A percentile compares a stretch with the other conserved stretches of the same genome.
These are phyloP conservation scores for Clarias gariepinus DNA, from an alignment of 2,113 vertebrate genomes.

Conservation along the genomic window DNA sequence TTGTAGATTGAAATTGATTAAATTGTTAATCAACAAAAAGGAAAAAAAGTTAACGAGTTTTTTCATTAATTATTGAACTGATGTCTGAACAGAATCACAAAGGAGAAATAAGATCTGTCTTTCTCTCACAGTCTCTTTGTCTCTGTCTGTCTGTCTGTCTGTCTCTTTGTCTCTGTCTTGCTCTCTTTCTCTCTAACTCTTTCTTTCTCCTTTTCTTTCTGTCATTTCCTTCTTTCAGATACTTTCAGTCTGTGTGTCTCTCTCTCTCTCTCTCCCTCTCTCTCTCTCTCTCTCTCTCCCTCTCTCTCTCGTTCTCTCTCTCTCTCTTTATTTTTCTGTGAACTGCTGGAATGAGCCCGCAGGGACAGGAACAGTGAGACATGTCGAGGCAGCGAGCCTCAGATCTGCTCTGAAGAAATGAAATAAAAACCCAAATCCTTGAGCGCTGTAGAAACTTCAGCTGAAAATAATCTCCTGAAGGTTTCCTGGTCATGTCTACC, in stretches of 20 bases:
- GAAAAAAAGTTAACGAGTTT: background rate
- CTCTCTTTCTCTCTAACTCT: background rate
- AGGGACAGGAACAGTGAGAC: slow-evolving; percentile 72
- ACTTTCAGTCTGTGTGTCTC: background rate
- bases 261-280: background rate
- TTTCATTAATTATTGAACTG: background rate
- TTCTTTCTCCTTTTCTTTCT: background rate
- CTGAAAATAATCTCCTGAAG: background rate
- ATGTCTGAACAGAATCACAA: background rate
- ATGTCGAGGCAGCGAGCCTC: slow-evolving; percentile 63
- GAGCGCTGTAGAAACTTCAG: background rate
- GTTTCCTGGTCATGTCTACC: background rate
- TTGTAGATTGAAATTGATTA: background rate
- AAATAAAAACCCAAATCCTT: slow-evolving; percentile 21
- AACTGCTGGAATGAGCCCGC: slow-evolving; percentile 73
- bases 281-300: background rate
- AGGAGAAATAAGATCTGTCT: background rate
- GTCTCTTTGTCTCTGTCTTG: background rate
- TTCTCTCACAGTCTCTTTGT: background rate
- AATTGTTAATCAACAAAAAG: background rate
- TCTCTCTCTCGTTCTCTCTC: slow-evolving; percentile 50
- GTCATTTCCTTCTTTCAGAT: background rate
- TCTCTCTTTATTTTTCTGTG: slow-evolving; percentile 63
- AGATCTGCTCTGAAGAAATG: slow-evolving; percentile 28
- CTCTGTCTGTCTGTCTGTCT: background rate